Evolutionary conservation across 2,113 vertebrate species (phyloP), one percentile per base, ranked within the genome.

Genomic region (Xiphias gladius): DNA sequence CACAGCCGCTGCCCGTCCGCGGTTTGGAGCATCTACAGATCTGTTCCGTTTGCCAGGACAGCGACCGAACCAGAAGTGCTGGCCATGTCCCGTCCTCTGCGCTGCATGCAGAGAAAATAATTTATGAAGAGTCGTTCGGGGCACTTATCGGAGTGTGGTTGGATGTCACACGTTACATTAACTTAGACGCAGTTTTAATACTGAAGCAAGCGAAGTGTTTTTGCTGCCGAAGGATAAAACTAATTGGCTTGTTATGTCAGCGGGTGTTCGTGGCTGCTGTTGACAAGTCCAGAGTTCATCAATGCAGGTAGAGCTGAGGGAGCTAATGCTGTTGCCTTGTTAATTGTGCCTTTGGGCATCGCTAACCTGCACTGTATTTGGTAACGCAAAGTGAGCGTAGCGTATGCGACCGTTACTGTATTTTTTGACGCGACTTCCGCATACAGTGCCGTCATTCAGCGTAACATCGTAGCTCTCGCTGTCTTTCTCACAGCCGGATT

Each of bases 271-370:
- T 5, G 14, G 30, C 78, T 37, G 50, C 10, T 82, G 58, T 76
- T 79, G 57, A 69, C 68, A 50, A 54, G 76, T 88, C 63, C 30
- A 69, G 91, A 93, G 89, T 93, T 89, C 80, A 83, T 79, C 72
- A 32, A 1, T 80, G 81, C 66, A 89, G 84, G 83, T 86, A 55
- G 24, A 75, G 79, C 73, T 55, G 28, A n/a, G 13, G 20, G 4
- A 12, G 76, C 62, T 75, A 50, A 61, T 67, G 10, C 14, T 28
- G 50, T 54, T 57, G 39, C 43, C 26, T 52, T 61, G 20, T 61
- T 24, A 22, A 28, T 8, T 63, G 24, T 81, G 59, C 71, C 14
- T 6, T 8, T 28, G 13, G 1, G 24, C 22, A 7, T 58, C 13
- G 5, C 3, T 54, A 22, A 50, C n/a, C 13, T 43, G 46, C 17